A percentile compares a stretch with the other conserved stretches of the same genome.
Evolutionary conservation across 2,113 vertebrate species (phyloP).

Genomic region (Prochilodus magdalenae): DNA sequence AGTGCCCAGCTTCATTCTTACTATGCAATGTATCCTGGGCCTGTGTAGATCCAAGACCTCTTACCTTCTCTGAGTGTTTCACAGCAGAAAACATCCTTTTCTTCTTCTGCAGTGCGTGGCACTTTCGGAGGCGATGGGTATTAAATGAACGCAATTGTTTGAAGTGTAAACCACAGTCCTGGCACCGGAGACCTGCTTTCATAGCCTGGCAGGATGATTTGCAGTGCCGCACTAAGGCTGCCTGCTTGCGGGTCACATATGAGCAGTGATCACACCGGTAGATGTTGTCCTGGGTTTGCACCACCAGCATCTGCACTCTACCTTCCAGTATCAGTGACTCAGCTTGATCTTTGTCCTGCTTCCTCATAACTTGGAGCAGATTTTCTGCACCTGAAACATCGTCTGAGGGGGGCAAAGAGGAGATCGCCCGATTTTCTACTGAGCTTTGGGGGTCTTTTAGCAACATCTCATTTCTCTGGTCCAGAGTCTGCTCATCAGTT

Average conservation of each 20-base stretch:
- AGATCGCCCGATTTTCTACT: neutral
- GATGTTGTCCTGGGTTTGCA: slow-evolving; percentile 76
- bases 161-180: slow-evolving; percentile 83
- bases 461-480: neutral
- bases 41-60: neutral
- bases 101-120: slow-evolving; percentile 74
- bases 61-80: neutral
- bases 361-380: slow-evolving; percentile 80
- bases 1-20: neutral
- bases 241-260: slow-evolving; percentile 83
- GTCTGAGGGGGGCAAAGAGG: slow-evolving; percentile 19
- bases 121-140: slow-evolving; percentile 86
- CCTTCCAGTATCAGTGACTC: slow-evolving; percentile 89
- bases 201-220: slow-evolving; percentile 78
- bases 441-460: neutral
- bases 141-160: slow-evolving; percentile 89
- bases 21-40: slow-evolving; percentile 8
- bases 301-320: slow-evolving; percentile 90
- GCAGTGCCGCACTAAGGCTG: slow-evolving; percentile 78
- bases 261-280: slow-evolving; percentile 84
- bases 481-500: slow-evolving; percentile 15
- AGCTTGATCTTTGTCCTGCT: slow-evolving; percentile 89
- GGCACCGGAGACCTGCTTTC: slow-evolving; percentile 75
- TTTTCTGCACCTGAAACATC: slow-evolving; percentile 68
- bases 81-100: slow-evolving; percentile 61